Conservation (phyloP, 2,113 vertebrate species). For the Etheostoma spectabile region DNA sequence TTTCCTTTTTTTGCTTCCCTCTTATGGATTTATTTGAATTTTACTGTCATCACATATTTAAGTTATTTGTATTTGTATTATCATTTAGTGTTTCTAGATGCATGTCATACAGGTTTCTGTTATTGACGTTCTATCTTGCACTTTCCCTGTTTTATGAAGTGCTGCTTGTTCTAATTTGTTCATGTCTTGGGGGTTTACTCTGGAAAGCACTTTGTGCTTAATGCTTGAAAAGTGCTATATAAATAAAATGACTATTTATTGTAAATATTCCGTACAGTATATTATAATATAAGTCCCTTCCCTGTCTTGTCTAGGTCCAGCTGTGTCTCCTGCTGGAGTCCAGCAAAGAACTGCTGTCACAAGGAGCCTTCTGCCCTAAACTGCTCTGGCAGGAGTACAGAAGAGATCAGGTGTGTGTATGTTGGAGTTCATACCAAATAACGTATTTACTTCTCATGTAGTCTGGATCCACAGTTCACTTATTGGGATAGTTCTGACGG, state of each 20-base stretch:
- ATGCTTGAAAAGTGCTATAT: no score
- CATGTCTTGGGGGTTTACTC: no score
- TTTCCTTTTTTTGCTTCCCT: no score
- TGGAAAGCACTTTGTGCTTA: no score
- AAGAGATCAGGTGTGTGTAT: constrained; percentile 85
- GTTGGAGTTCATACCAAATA: background rate
- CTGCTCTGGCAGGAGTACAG: constrained; percentile 89
- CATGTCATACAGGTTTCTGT: no score
- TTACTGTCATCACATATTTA: background rate
- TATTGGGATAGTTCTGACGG: no score
- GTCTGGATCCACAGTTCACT: no score
- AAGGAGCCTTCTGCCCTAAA: constrained; percentile 83
- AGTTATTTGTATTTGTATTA: background rate
- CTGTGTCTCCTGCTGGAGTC: constrained; percentile 82
- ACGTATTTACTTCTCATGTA: background rate
- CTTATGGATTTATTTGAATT: background rate
- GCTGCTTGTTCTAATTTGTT: no score
- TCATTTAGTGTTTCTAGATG: no score
- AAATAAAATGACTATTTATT: no score
- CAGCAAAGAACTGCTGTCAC: constrained; percentile 79
- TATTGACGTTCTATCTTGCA: no score
- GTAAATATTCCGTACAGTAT: background rate
- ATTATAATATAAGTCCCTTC: fast-evolving
- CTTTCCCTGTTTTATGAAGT: no score
- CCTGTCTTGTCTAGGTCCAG: constrained; percentile 79